Conservation (phyloP, 2,888 invertebrate genomes). For the Harpalus rufipes region DNA sequence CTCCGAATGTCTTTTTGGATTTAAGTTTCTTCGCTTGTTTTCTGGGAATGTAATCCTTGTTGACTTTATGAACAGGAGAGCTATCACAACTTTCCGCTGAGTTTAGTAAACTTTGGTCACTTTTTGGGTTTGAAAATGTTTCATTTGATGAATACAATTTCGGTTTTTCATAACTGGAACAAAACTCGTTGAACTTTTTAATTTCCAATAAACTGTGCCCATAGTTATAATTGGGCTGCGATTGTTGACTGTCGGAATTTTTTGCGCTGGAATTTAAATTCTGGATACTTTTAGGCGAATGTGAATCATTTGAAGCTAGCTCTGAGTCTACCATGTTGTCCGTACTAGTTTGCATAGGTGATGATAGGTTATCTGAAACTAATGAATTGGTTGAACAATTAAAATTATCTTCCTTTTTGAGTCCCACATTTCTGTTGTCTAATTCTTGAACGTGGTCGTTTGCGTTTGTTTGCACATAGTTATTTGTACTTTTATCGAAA, state of each 20-base stretch:
- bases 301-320: slow-evolving; percentile 76
- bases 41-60: slow-evolving; percentile 76
- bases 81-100: slow-evolving; percentile 77
- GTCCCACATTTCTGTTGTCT: slow-evolving; percentile 58
- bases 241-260: slow-evolving; percentile 50
- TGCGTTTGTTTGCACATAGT: slow-evolving; percentile 31
- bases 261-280: slow-evolving; percentile 68
- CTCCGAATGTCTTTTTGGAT: slow-evolving; percentile 78
- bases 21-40: slow-evolving; percentile 77
- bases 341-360: slow-evolving; percentile 78
- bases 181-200: slow-evolving; percentile 71
- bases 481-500: slow-evolving; percentile 62
- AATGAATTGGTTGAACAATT: slow-evolving; percentile 77
- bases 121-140: slow-evolving; percentile 75
- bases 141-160: slow-evolving; percentile 74
- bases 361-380: slow-evolving; percentile 77
- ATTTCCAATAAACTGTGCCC: slow-evolving; percentile 69
- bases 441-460: slow-evolving; percentile 28
- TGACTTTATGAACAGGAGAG: slow-evolving; percentile 80
- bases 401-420: slow-evolving; percentile 73
- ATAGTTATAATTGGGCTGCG: slow-evolving; percentile 63
- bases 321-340: slow-evolving; percentile 77
- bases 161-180: slow-evolving; percentile 70
- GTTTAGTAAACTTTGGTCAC: slow-evolving; percentile 76
- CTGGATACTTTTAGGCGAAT: slow-evolving; percentile 73